Base-by-base conservation (phyloP, 2,113 vertebrate species). In the Oreochromis niloticus region DNA sequence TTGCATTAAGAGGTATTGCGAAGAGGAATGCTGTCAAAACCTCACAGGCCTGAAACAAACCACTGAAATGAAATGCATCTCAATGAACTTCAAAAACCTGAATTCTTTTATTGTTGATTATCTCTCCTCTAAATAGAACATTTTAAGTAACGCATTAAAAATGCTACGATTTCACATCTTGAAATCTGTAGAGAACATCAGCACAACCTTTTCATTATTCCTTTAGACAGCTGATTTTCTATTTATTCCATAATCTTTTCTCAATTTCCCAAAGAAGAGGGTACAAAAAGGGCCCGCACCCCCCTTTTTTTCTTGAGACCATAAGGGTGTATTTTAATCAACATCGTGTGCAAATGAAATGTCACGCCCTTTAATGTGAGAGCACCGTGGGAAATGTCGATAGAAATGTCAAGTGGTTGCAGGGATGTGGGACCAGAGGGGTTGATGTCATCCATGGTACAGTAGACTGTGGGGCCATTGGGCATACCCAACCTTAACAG, bases 351-450 rank as follows among this genome's bases (percentile, higher is more conserved):
- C 95, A 96, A 96, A 97, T 96, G 95, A 97, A 97, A 97, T 97
- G 96, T 96, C 96, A 95, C 92, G 94, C 90, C 96, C 96, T 97
- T 97, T 96, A 96, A 97, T 97, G 95, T 94, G 93, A 95, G 94
- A 95, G 96, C 95, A 96, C 95, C 95, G 93, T 95, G 96, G 96
- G 95, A 96, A 96, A 97, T 97, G 96, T 96, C 95, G 95, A 96
- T 96, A 96, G 95, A 97, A 97, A 97, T 97, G 96, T 97, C 96
- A 97, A 96, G 96, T 96, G 95, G 95, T 96, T 96, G 94, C 94
- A 93, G 96, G 95, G 95, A 96, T 95, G 92, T 94, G 92, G 92
- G 93, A 95, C 94, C 93, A 94, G 92, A 89, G 93, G 93, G 94
- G 93, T 91, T 93, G 96, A 96, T 96, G 95, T 94, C 96, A 95